Percentiles rank a stretch among this genome's conserved stretches.
Conservation (phyloP, 2,113 vertebrate genomes). For the Cathartes aura region DNA sequence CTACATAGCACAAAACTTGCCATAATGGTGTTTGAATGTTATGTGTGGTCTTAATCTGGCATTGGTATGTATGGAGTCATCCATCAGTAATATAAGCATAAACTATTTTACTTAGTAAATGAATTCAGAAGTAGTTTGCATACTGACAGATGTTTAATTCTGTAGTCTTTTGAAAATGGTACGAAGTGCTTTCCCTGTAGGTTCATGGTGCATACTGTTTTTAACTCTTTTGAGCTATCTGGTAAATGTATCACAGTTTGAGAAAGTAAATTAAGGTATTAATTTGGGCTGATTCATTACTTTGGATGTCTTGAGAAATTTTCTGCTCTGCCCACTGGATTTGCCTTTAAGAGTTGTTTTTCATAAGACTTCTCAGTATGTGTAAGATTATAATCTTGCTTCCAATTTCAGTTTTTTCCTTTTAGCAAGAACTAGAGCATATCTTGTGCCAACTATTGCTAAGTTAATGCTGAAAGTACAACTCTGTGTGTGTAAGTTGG, state of each 20-base stretch:
- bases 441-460: background rate
- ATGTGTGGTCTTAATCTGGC: background rate
- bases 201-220: background rate
- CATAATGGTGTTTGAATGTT: background rate
- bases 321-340: background rate
- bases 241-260: background rate
- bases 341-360: background rate
- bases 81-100: background rate
- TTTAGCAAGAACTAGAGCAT: background rate
- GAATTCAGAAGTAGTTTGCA: background rate
- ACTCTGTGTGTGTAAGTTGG: background rate
- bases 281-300: background rate
- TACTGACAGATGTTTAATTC: background rate
- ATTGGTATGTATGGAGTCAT: background rate
- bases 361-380: background rate
- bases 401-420: background rate
- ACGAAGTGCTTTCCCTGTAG: background rate
- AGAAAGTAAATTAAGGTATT: background rate
- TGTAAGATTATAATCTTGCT: background rate
- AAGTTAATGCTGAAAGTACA: background rate
- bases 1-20: background rate
- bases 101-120: background rate
- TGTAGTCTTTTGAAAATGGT: background rate
- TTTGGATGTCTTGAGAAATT: background rate
- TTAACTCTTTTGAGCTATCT: background rate